phyloP scores from a whole-genome alignment of 2,797 vertebrate species.

The Syngnathus acus region DNA sequence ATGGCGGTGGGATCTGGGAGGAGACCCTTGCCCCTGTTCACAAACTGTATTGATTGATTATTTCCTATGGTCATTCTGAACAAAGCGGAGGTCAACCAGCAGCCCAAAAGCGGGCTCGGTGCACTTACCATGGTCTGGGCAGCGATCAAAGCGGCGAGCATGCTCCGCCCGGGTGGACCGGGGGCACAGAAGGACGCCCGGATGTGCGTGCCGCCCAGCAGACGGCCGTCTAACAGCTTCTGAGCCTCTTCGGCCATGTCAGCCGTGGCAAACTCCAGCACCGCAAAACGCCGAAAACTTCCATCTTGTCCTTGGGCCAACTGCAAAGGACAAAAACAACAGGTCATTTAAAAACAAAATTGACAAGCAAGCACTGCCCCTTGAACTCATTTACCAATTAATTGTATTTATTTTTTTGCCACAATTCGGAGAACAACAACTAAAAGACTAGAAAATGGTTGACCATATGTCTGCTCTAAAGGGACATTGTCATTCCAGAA shows the following conservation, averaged over 20 bases:
- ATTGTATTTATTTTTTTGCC: background rate
- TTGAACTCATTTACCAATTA: background rate
- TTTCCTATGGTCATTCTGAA: background rate
- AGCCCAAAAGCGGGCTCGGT: background rate
- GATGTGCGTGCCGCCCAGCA: constrained; percentile 70
- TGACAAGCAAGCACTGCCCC: background rate
- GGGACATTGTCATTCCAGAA: constrained; percentile 66
- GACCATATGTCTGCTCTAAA: constrained; percentile 28
- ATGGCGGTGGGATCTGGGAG: constrained; percentile 85
- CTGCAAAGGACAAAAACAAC: constrained; percentile 42
- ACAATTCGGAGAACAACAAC: constrained; percentile 9
- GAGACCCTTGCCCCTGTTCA: constrained; percentile 89
- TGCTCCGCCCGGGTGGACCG: constrained; percentile 86
- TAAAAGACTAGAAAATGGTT: constrained; percentile 14
- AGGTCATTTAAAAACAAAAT: background rate
- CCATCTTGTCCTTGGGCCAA: constrained; percentile 87
- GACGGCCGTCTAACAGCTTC: constrained; percentile 64
- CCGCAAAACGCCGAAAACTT: constrained; percentile 84
- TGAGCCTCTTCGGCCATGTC: constrained; percentile 80
- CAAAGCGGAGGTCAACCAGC: background rate
- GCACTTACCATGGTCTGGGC: constrained; percentile 82
- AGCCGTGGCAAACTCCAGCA: constrained; percentile 81
- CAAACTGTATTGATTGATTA: constrained; percentile 60
- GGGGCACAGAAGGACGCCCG: constrained; percentile 92
- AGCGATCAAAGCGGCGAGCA: constrained; percentile 87